Conservation (phyloP, 2,888 invertebrate genomes). For the Leptura quadrifasciata region DNA sequence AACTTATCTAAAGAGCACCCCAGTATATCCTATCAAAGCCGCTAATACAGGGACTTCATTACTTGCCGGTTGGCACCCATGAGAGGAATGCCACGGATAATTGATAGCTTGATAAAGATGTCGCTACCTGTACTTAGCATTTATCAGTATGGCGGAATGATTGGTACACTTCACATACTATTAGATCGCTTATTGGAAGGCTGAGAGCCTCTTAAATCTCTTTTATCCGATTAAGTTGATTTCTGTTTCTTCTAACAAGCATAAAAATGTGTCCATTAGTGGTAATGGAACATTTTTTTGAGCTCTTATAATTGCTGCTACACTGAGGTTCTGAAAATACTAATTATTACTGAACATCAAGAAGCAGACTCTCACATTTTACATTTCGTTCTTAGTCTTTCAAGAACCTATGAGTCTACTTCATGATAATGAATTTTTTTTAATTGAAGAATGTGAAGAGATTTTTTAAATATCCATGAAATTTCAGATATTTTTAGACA, state of each 20-base stretch:
- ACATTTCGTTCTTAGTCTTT: too few species aligned
- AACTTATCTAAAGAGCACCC: conserved; percentile 66
- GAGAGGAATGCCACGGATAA: conserved; percentile 65
- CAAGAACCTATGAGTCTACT: too few species aligned
- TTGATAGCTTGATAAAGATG: conserved; percentile 71
- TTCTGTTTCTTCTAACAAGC: conserved; percentile 2
- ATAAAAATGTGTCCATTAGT: conserved; percentile 31
- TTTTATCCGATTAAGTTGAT: conserved; percentile 8
- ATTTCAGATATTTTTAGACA: too few species aligned
- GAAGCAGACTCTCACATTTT: too few species aligned
- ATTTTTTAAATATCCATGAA: too few species aligned
- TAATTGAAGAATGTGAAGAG: too few species aligned
- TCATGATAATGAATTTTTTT: too few species aligned
- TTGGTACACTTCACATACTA: conserved; percentile 44
- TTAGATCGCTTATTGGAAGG: conserved; percentile 38
- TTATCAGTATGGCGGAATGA: conserved; percentile 59
- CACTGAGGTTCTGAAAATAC: neutral
- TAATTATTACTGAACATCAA: too few species aligned
- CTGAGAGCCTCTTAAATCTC: conserved; percentile 34
- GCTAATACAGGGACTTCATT: conserved; percentile 66
- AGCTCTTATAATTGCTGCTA: neutral
- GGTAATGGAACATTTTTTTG: conserved; percentile 30
- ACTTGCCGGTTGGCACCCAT: conserved; percentile 63
- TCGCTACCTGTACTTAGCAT: conserved; percentile 68
- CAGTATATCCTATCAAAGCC: conserved; percentile 56